Base-by-base conservation (phyloP, 1,140 invertebrate species). In the Ceratosolen solmsi region DNA sequence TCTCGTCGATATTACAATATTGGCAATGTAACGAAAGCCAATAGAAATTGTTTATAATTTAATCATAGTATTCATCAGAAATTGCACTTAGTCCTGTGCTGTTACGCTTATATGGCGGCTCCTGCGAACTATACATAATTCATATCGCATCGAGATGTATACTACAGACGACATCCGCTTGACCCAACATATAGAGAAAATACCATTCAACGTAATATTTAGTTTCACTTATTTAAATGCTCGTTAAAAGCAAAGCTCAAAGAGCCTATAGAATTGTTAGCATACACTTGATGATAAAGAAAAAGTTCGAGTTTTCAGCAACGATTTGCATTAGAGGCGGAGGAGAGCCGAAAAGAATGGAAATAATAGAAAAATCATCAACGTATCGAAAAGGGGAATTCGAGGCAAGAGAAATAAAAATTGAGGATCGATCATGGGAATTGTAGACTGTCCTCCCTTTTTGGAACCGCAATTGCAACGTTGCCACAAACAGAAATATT, bases 341-440 rank as follows among this genome's bases (percentile, higher is more conserved):
- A 7, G 36, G 63, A 36, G 38, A 68, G 33, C 3, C 7, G 15
- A 33, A 33, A 33, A 1, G n/a, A 2, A 63, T 54, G 3, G 3
- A 54, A 36, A n/a, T n/a, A n/a, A n/a, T n/a, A n/a, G n/a, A n/a
- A n/a, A n/a, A n/a, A n/a, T n/a, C n/a, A n/a, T n/a, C n/a, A n/a
- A n/a, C n/a, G n/a, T n/a, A n/a, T n/a, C 83, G 86, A 84, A 80
- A 80, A 81, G 79, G 80, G 30, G 54, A 80, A 82, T 46, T 71
- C 49, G 81, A 58, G 36, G 36, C 41, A 70, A 49, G 73, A 11
- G 54, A 11, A 41, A 68, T 46, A 82, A 54, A 71, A 71, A 27
- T 17, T 17, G 73, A 49, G 49, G 38, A 77, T 72, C 68, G 73
- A 58, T 83, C 77, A 54, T 25, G 49, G 72, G 77, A 30, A 76